A percentile compares a stretch with the other conserved stretches of the same genome.
Conservation (phyloP, 2,797 vertebrate genomes). For the Poecilia velifera region DNA sequence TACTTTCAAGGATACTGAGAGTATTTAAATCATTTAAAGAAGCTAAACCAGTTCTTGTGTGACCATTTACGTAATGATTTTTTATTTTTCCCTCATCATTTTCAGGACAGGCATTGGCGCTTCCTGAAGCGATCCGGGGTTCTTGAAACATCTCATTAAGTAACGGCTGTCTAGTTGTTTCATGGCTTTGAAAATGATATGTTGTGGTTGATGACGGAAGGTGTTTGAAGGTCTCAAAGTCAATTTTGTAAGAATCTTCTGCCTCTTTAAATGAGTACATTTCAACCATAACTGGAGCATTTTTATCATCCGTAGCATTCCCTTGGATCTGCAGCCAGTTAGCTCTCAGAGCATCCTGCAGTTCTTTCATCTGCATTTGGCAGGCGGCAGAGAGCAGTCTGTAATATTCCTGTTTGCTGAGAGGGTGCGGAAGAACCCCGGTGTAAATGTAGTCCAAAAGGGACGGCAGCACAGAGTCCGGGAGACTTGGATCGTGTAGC, state of each 20-base stretch:
- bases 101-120: conserved; percentile 5
- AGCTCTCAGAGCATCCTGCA: conserved; percentile 61
- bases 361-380: conserved; percentile 76
- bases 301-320: not conserved
- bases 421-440: conserved; percentile 57
- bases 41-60: not conserved
- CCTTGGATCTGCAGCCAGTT: conserved; percentile 24
- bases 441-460: conserved; percentile 81
- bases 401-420: conserved; percentile 46
- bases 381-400: conserved; percentile 69
- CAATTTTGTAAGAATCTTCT: not conserved
- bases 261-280: conserved; percentile 1
- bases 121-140: not conserved
- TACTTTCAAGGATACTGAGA: conserved; percentile 9
- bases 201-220: conserved; percentile 1
- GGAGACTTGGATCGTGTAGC: conserved; percentile 67
- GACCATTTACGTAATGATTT: not conserved
- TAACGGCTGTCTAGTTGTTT: conserved; percentile 5
- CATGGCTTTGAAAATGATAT: not conserved
- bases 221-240: conserved; percentile 5
- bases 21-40: conserved; percentile 2
- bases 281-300: conserved; percentile 5
- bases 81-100: not conserved
- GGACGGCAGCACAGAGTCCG: conserved; percentile 61
- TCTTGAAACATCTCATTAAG: not conserved